Evolutionary conservation across 53 echinoderm and acorn worm genomes (phyloP).

Genomic region (Antedon mediterranea): DNA sequence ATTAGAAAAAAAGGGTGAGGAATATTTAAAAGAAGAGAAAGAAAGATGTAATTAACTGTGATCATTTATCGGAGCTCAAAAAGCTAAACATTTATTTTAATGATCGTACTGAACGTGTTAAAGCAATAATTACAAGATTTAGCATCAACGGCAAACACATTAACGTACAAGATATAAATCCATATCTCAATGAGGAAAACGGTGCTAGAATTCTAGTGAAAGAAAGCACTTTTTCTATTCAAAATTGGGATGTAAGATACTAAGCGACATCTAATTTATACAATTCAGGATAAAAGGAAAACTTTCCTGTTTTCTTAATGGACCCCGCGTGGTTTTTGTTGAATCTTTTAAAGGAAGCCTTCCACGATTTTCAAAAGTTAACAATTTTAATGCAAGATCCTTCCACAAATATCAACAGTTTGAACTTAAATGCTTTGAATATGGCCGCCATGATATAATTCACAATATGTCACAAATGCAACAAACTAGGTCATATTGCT

Average conservation of each 20-base stretch:
- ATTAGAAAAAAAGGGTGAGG: background rate
- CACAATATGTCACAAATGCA: too few species aligned
- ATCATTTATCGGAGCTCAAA: background rate
- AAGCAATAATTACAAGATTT: background rate
- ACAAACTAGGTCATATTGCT: too few species aligned
- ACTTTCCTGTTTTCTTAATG: background rate
- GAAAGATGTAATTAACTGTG: background rate
- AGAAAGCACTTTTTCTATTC: background rate
- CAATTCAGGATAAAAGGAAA: background rate
- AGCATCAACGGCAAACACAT: background rate
- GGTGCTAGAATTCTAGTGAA: background rate
- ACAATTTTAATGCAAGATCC: background rate
- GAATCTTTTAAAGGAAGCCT: background rate
- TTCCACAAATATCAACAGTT: background rate
- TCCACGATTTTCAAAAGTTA: background rate
- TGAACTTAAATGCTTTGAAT: background rate
- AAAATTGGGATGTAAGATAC: background rate
- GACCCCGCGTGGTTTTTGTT: background rate
- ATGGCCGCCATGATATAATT: background rate
- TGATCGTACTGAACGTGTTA: background rate
- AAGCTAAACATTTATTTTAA: background rate
- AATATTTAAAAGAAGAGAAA: background rate
- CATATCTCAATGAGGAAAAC: background rate
- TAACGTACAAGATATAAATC: background rate
- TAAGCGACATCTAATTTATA: background rate